phyloP scores from a whole-genome alignment of 2,113 vertebrate genomes.

The Capreolus pygargus region DNA sequence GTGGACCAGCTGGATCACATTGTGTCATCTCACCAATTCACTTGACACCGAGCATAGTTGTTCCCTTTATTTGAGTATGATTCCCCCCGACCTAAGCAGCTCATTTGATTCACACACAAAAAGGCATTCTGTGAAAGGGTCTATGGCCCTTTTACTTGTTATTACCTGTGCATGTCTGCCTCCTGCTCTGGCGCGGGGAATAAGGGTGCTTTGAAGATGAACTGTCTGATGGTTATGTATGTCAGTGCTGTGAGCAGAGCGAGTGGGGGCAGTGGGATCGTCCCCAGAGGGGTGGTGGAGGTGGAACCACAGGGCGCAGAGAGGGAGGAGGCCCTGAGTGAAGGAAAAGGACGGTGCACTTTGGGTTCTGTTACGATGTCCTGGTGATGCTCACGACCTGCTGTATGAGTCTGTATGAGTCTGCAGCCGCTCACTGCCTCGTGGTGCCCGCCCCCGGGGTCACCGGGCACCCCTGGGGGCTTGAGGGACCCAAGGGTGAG shows the following conservation, averaged over 20 bases:
- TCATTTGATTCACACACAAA: background rate
- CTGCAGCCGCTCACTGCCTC: background rate
- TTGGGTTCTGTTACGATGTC: background rate
- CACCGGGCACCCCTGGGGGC: background rate
- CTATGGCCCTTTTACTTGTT: background rate
- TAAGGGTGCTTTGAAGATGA: background rate
- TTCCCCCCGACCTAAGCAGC: background rate
- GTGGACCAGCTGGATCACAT: too few species aligned
- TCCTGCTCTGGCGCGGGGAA: background rate
- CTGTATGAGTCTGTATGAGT: too few species aligned
- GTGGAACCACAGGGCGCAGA: too few species aligned
- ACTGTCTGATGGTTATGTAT: background rate
- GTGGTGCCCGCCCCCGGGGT: background rate
- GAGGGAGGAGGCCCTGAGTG: background rate
- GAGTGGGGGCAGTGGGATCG: too few species aligned
- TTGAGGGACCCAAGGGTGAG: background rate
- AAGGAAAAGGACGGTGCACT: too few species aligned
- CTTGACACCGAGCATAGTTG: background rate
- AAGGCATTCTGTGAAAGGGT: too few species aligned
- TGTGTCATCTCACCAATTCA: background rate
- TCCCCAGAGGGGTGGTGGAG: too few species aligned
- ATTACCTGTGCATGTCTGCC: rapidly evolving
- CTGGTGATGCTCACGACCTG: rapidly evolving
- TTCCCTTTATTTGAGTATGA: background rate
- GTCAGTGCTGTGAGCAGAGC: background rate